phyloP scores from a whole-genome alignment of 1,140 invertebrate species.

The Physella acuta region DNA sequence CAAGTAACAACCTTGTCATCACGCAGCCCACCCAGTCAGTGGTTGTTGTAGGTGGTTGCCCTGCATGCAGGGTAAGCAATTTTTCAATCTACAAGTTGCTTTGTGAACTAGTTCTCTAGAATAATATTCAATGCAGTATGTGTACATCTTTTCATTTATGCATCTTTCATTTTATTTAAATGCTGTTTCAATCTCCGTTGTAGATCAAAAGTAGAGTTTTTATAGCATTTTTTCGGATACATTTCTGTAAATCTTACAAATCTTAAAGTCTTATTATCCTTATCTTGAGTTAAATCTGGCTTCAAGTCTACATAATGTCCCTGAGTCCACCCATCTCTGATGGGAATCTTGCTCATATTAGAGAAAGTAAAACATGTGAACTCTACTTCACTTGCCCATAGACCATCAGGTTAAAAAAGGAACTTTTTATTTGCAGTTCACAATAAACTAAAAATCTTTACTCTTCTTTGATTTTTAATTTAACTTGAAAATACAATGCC shows the following conservation, averaged over 20 bases:
- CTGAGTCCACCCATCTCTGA: too few relatives aligned
- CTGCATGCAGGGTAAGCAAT: constrained; percentile 73
- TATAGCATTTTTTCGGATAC: neutral
- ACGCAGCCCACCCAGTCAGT: constrained; percentile 65
- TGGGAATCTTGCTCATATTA: too few relatives aligned
- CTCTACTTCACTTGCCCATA: too few relatives aligned
- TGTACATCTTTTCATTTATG: neutral
- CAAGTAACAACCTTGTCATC: constrained; percentile 29
- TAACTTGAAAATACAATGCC: too few relatives aligned
- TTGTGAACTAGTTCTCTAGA: neutral
- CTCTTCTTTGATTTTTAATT: too few relatives aligned
- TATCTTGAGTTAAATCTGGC: neutral
- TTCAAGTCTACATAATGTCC: too few relatives aligned
- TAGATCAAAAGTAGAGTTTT: neutral
- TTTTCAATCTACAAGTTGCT: neutral
- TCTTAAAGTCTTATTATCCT: neutral
- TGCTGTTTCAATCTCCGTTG: neutral
- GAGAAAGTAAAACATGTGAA: too few relatives aligned
- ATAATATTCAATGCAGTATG: neutral
- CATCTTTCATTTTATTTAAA: neutral
- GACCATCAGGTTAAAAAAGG: too few relatives aligned
- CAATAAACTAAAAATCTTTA: too few relatives aligned
- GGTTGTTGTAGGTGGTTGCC: constrained; percentile 77
- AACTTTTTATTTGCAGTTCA: too few relatives aligned
- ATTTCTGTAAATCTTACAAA: neutral